phyloP scores from a whole-genome alignment of 2,113 vertebrate genomes.

The Limanda limanda region DNA sequence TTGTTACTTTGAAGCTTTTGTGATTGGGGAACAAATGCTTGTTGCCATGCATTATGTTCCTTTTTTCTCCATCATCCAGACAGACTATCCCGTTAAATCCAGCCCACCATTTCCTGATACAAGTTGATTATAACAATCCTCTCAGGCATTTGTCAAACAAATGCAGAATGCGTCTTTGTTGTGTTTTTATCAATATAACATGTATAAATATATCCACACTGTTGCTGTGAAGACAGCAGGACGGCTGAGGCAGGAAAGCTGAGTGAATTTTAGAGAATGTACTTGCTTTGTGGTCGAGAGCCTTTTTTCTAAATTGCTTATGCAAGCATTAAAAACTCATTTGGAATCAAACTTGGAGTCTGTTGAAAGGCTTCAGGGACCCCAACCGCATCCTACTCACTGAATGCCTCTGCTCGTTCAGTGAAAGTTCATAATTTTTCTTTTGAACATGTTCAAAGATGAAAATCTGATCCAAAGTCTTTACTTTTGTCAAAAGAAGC shows the following conservation, averaged over 20 bases:
- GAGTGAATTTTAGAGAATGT: background rate
- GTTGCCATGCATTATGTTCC: background rate
- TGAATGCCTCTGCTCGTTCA: background rate
- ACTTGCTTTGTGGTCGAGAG: conserved; percentile 11
- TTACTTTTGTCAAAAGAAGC: conserved; percentile 4
- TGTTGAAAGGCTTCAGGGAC: background rate
- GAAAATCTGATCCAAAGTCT: background rate
- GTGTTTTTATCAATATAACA: background rate
- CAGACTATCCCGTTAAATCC: too few species aligned
- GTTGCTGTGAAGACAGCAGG: conserved; percentile 12
- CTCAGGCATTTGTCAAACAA: background rate
- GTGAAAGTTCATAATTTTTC: background rate
- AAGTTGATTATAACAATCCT: background rate
- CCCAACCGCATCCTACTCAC: background rate
- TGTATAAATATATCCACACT: background rate
- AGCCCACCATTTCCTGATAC: too few species aligned
- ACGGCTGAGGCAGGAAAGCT: conserved; percentile 9
- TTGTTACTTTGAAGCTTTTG: background rate
- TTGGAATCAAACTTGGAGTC: conserved; percentile 10
- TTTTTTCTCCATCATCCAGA: background rate
- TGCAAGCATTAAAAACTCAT: background rate
- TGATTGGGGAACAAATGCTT: background rate
- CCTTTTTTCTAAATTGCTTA: background rate
- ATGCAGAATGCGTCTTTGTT: conserved; percentile 3
- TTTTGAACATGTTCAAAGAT: conserved; percentile 19